Evolutionary conservation across 2,888 invertebrate genomes (phyloP).

Genomic region (Brenthis ino): DNA sequence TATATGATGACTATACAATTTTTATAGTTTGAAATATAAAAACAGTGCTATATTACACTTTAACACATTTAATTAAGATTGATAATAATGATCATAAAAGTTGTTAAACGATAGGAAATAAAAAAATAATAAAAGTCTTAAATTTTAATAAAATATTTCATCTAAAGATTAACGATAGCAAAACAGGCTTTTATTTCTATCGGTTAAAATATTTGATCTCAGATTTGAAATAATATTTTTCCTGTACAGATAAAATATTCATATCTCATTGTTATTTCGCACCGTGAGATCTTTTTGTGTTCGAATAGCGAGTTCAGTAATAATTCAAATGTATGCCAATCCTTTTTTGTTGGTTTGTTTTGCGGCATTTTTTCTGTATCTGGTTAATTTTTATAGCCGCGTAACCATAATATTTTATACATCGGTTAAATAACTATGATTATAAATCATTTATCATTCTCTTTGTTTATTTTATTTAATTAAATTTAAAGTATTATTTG

Average conservation of each 20-base stretch:
- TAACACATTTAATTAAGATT: constrained; percentile 54
- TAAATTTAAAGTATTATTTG: too few species aligned
- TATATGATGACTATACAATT: constrained; percentile 51
- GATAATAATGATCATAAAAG: constrained; percentile 23
- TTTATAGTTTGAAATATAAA: constrained; percentile 14
- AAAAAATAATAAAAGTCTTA: background rate
- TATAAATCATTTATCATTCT: constrained; percentile 18
- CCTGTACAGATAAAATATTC: constrained; percentile 59
- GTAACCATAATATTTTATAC: constrained; percentile 18
- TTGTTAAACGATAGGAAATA: background rate
- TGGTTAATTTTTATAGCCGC: constrained; percentile 28
- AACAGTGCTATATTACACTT: constrained; percentile 45
- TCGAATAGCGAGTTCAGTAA: constrained; percentile 39
- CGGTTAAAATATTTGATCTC: constrained; percentile 58
- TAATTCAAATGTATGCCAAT: constrained; percentile 42
- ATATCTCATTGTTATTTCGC: constrained; percentile 57
- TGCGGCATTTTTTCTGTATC: constrained; percentile 28
- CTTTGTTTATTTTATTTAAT: constrained; percentile 3
- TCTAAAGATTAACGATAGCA: constrained; percentile 70
- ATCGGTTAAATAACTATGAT: constrained; percentile 30
- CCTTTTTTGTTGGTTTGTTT: constrained; percentile 38
- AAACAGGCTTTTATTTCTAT: constrained; percentile 65
- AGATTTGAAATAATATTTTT: constrained; percentile 64
- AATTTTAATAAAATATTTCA: constrained; percentile 70
- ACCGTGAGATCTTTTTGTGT: constrained; percentile 58